Percentiles rank a stretch among this genome's conserved stretches.
Conservation (phyloP, 2,797 vertebrate species). For the Oryzias dopingdopingensis region DNA sequence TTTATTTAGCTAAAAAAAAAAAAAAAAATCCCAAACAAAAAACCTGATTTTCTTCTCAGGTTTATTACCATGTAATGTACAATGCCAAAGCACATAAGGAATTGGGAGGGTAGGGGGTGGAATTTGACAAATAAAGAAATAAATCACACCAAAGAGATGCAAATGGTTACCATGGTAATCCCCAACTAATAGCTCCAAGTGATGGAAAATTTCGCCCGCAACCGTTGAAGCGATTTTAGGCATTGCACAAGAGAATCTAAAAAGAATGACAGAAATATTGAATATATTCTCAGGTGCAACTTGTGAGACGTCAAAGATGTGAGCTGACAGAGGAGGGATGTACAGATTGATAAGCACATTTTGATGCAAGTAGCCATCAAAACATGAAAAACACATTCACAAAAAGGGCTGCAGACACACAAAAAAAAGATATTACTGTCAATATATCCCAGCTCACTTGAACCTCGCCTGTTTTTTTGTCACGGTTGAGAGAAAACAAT, state of each 20-base stretch:
- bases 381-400: neutral
- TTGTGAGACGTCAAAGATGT: constrained; percentile 14
- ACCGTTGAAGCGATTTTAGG: constrained; percentile 29
- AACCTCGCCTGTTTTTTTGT: constrained; percentile 15
- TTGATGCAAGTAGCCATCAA: neutral
- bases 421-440: constrained; percentile 26
- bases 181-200: constrained; percentile 47
- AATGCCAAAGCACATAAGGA: constrained; percentile 24
- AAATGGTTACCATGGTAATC: constrained; percentile 72
- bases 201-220: constrained; percentile 36
- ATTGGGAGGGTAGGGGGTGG: too few species aligned
- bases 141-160: constrained; percentile 52
- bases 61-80: constrained; percentile 32
- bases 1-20: too few species aligned
- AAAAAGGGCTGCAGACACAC: neutral
- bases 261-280: constrained; percentile 27
- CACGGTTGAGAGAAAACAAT: constrained; percentile 53
- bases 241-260: constrained; percentile 4
- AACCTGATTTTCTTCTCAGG: constrained; percentile 37
- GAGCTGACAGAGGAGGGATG: constrained; percentile 12
- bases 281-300: constrained; percentile 34
- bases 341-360: constrained; percentile 16
- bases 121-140: neutral
- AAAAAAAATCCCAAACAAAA: constrained; percentile 25
- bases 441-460: constrained; percentile 31